Base-by-base conservation (phyloP, 2,888 invertebrate species). In the Nemapogon koenigi region DNA sequence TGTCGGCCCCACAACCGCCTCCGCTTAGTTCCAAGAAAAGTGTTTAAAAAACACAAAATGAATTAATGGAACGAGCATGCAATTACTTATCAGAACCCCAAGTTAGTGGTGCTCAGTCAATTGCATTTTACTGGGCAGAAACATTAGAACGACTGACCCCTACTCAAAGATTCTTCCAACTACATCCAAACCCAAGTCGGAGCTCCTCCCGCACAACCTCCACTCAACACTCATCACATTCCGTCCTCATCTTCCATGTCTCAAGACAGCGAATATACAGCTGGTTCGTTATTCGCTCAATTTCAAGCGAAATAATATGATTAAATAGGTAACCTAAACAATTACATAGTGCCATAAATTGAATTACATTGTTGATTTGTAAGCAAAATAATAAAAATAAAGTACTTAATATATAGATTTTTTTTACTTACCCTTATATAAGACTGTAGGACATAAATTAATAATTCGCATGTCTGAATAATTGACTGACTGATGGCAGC, bases 141-240 rank as follows among this genome's bases (percentile, higher is more conserved):
- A 50, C 43, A 16, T 28, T 53, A 11, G 39, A 46, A 13, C 36
- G 39, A 28, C 36, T 51, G n/a, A 35, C 35, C 13, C 41, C 45
- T 10, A 41, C 43, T 13, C 52, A 52, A 38, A 45, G 48, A 31
- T 26, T 51, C 16, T 27, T 26, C n/a, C n/a, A n/a, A n/a, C n/a
- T n/a, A n/a, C 35, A 22, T 15, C 35, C 33, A 33, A 33, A 33
- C 33, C 33, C 33, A 33, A 33, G 33, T 17, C 33, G 18, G 33
- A 33, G 33, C 33, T 33, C 33, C 33, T 33, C 33, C 33, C 18
- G 33, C 33, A 33, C 33, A 33, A 33, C 22, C 33, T 19, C 33
- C 19, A 17, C 18, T 26, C 31, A 16, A 38, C 38, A 38, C 31
- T n/a, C 35, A 16, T 27, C 33, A 33, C 35, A 35, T 26, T 33